Percentiles rank a stretch among this genome's conserved stretches.
phyloP scores from a whole-genome alignment of 2,113 vertebrate species.

The Mirza zaza region DNA sequence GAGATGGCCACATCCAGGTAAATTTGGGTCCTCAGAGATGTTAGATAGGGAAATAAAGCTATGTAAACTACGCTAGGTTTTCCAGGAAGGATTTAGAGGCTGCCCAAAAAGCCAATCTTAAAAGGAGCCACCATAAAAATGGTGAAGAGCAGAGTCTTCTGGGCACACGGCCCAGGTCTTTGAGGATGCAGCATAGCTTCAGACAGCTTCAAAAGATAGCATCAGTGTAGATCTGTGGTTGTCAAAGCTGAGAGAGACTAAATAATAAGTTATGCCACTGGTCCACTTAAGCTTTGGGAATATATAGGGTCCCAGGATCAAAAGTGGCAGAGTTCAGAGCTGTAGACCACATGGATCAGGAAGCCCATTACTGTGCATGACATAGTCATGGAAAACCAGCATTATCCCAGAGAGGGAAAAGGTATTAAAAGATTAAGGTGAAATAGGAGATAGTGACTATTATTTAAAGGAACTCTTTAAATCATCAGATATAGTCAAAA shows the following conservation, averaged over 20 bases:
- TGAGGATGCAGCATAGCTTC: not conserved
- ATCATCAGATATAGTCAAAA: not conserved
- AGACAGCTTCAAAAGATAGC: not conserved
- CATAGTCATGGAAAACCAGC: not conserved
- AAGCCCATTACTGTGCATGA: not conserved
- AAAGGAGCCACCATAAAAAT: not conserved
- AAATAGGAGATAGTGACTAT: not conserved
- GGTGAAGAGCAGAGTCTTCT: not conserved
- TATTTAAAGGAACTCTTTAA: not conserved
- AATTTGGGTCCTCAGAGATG: not conserved
- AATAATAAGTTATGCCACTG: not conserved
- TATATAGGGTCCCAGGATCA: not conserved
- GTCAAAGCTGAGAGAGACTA: not conserved
- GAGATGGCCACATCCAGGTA: not conserved
- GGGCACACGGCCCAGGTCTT: not conserved
- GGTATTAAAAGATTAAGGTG: not conserved
- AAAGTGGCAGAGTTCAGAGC: not conserved
- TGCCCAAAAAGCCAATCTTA: not conserved
- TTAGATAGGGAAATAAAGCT: not conserved
- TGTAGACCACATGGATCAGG: not conserved
- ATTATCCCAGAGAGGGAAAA: not conserved
- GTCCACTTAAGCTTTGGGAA: not conserved
- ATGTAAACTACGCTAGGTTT: not conserved
- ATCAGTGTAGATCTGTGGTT: not conserved
- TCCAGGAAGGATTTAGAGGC: not conserved